phyloP scores from a whole-genome alignment of 2,113 vertebrate genomes.

The Rattus rattus region DNA sequence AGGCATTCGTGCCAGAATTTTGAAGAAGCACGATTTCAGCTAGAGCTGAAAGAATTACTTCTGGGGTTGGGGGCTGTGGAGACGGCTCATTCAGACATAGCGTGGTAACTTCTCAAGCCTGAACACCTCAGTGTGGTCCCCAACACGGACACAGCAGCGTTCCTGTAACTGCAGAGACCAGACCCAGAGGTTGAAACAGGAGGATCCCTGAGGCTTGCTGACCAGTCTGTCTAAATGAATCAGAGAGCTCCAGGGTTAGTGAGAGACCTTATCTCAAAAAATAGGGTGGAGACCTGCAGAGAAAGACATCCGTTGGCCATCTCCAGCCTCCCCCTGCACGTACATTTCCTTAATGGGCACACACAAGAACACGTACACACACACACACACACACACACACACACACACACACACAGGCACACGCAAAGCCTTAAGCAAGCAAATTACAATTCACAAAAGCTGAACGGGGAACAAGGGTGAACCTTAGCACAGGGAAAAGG shows the following conservation, averaged over 20 bases:
- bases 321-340: not conserved
- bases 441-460: not conserved
- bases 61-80: not conserved
- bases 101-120: not conserved
- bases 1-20: not conserved
- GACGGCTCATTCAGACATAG: not conserved
- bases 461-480: not conserved
- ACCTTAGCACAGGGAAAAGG: not conserved
- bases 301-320: not conserved
- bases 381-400: not conserved
- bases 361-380: not conserved
- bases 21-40: constrained; percentile 35
- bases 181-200: no score
- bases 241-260: not conserved
- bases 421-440: not conserved
- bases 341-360: not conserved
- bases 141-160: not conserved
- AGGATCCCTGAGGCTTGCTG: not conserved
- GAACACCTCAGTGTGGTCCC: not conserved
- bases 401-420: not conserved
- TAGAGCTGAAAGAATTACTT: not conserved
- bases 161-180: not conserved
- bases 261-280: not conserved
- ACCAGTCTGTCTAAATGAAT: not conserved
- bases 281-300: not conserved